These are phyloP conservation scores for Darevskia mixta DNA, from an alignment of 2,797 vertebrate species.

Conservation along the genomic window DNA sequence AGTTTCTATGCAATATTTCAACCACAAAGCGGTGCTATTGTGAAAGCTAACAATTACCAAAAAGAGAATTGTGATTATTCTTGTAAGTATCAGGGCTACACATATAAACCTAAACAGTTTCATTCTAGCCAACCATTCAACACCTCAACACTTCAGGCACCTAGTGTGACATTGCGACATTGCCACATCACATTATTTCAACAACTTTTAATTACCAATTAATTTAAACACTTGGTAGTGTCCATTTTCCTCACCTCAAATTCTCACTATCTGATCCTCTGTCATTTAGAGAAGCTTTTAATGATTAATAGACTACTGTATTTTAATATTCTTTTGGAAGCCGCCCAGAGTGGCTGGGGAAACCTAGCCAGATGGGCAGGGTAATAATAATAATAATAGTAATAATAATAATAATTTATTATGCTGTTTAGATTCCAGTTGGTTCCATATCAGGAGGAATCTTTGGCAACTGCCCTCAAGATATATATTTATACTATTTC, in stretches of 20 bases:
- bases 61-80: background rate
- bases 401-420: too few species aligned
- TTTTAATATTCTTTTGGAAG: too few species aligned
- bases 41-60: constrained; percentile 71
- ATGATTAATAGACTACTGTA: too few species aligned
- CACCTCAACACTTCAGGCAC: background rate
- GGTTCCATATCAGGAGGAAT: background rate
- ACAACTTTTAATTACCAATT: background rate
- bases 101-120: constrained; percentile 1
- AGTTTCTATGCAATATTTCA: constrained; percentile 67
- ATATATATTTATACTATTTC: background rate
- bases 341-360: too few species aligned
- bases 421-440: background rate
- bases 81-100: background rate
- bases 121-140: constrained; percentile 6
- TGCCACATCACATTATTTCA: background rate
- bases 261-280: background rate
- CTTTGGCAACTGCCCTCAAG: background rate
- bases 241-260: background rate
- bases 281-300: background rate
- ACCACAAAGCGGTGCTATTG: constrained; percentile 84
- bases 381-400: too few species aligned
- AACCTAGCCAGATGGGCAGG: too few species aligned
- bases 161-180: background rate
- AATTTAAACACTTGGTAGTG: background rate